Evolutionary conservation across 2,888 invertebrate genomes (phyloP).

Genomic region (Hemaris fuciformis): DNA sequence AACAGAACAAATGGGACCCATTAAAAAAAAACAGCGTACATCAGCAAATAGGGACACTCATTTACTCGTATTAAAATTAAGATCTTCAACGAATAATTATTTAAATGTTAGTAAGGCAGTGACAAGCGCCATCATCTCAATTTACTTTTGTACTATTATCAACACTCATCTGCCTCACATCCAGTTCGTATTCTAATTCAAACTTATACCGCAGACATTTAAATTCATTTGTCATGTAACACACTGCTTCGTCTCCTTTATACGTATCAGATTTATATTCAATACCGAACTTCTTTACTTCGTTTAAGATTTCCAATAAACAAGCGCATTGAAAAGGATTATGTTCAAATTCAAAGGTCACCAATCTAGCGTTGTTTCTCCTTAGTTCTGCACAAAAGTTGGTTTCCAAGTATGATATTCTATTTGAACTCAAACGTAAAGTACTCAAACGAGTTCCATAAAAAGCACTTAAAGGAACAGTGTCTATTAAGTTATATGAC

Average conservation of each 20-base stretch:
- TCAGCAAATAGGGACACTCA: too few species aligned
- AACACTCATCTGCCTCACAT: neutral
- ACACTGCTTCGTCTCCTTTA: conserved; percentile 54
- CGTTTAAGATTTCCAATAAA: conserved; percentile 52
- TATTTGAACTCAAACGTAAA: conserved; percentile 59
- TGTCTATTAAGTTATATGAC: conserved; percentile 53
- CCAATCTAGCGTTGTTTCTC: conserved; percentile 52
- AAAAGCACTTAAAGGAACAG: conserved; percentile 55
- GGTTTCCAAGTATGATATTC: conserved; percentile 56
- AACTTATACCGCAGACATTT: conserved; percentile 51
- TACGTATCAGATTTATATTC: conserved; percentile 52
- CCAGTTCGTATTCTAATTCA: neutral
- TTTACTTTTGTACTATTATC: too few species aligned
- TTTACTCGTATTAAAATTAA: too few species aligned
- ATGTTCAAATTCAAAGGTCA: conserved; percentile 59
- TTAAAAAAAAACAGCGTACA: too few species aligned
- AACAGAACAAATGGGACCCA: too few species aligned
- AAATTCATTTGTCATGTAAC: conserved; percentile 50
- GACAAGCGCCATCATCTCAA: too few species aligned
- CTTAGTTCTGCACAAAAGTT: conserved; percentile 63
- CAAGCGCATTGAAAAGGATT: conserved; percentile 74
- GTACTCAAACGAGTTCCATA: conserved; percentile 51
- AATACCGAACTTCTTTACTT: conserved; percentile 51
- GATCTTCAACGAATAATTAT: too few species aligned
- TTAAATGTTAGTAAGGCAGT: too few species aligned